Percentiles rank a stretch among this genome's conserved stretches.
phyloP scores from a whole-genome alignment of 1,140 invertebrate genomes.

The Scaptomyza hsui region DNA sequence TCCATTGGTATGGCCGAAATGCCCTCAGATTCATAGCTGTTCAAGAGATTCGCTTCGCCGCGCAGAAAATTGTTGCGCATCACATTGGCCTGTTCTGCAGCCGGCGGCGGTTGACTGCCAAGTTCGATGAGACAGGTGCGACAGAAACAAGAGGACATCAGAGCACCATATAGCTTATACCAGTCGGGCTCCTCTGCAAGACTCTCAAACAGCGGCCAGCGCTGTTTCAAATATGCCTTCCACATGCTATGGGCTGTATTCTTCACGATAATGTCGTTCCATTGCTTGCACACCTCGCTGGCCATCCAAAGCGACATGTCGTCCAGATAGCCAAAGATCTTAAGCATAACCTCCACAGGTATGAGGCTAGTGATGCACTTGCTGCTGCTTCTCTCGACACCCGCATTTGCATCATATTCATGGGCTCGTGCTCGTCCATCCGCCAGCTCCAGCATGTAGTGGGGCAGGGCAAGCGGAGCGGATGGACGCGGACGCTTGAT shows the following conservation, averaged over 20 bases:
- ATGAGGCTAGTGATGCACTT: conserved; percentile 54
- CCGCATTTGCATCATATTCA: conserved; percentile 52
- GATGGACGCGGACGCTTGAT: conserved; percentile 68
- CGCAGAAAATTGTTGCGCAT: conserved; percentile 90
- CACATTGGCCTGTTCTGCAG: conserved; percentile 87
- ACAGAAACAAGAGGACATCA: conserved; percentile 92
- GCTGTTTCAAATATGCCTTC: conserved; percentile 89
- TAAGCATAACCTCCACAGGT: conserved; percentile 89
- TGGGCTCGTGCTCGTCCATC: conserved; percentile 64
- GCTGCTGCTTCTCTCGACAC: background rate
- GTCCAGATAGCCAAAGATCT: conserved; percentile 95
- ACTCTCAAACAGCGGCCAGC: conserved; percentile 94
- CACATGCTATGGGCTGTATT: conserved; percentile 91
- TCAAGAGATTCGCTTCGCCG: conserved; percentile 88
- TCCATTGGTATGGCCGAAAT: conserved; percentile 95
- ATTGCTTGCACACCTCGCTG: conserved; percentile 93
- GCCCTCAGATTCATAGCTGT: conserved; percentile 93
- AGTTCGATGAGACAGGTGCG: conserved; percentile 93
- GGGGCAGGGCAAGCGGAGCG: conserved; percentile 63
- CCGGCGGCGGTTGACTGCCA: conserved; percentile 87
- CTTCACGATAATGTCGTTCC: conserved; percentile 91
- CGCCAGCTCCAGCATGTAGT: conserved; percentile 67
- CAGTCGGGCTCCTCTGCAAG: conserved; percentile 89
- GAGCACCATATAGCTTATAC: conserved; percentile 88
- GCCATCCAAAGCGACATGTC: conserved; percentile 95